Evolutionary conservation across 2,888 invertebrate genomes (phyloP), one percentile per base, ranked within the genome.

Genomic region (Hoplodrina ambigua): DNA sequence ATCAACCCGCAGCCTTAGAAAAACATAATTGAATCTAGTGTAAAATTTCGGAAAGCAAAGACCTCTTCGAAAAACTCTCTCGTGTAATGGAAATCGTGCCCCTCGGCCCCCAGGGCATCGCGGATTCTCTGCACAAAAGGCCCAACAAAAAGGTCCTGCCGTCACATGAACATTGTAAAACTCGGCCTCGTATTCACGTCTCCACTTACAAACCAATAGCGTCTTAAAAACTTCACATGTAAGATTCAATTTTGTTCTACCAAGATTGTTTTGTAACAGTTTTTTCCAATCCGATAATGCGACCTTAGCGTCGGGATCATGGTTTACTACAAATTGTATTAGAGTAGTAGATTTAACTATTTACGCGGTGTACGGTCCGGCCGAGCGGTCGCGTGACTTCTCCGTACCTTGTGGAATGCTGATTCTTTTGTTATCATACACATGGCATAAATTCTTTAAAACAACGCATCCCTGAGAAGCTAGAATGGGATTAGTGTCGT

Each of bases 291-390:
- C 94, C 94, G 94, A 95, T 95, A 95, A 95, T 95, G 94, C 94
- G 93, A 94, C 94, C 94, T 94, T 95, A 94, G 94, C 92, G 94
- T 90, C 92, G 93, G 94, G 94, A 95, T 95, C 95, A 94, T 95
- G 95, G 95, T 95, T 95, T 95, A 95, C 95, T 95, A 95, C 95
- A 95, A 95, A 95, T 95, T 95, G 95, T 95, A 95, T 95, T 94
- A 94, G 94, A 94, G 94, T 92, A 94, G 94, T 94, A 94, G 90
- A 94, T 94, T 94, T 94, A 94, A 95, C 94, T 94, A 95, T 95
- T 94, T 94, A 94, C 94, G 89, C 91, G 87, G 83, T 77, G 88
- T 87, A 86, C 84, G 81, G 86, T 80, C 84, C 82, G 75, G 79
- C 75, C 75, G 77, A 74, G 75, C 81, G 74, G 82, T 85, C 72